Conservation (phyloP, 1,140 invertebrate genomes). For the Listronotus bonariensis region DNA sequence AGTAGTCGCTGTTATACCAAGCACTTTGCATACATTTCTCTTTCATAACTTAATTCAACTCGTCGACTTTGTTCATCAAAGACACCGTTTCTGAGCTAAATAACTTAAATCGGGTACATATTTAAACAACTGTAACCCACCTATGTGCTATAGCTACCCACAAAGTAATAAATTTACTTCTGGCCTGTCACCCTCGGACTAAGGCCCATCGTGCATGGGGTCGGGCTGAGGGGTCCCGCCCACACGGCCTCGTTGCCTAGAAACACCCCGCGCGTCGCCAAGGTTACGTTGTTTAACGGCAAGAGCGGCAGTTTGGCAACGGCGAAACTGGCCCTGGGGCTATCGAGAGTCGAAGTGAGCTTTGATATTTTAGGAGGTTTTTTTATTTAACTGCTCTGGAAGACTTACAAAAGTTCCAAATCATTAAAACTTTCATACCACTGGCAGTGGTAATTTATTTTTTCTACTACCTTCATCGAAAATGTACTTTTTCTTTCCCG, state of each 20-base stretch:
- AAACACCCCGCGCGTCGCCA: conserved; percentile 31
- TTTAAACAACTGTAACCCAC: neutral
- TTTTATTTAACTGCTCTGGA: too few relatives aligned
- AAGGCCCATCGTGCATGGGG: conserved; percentile 20
- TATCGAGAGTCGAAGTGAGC: neutral
- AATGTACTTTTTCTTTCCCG: too few relatives aligned
- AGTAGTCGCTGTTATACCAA: neutral
- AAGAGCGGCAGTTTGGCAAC: conserved; percentile 28
- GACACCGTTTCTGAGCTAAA: too few relatives aligned
- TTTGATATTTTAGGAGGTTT: too few relatives aligned
- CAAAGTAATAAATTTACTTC: conserved; percentile 2
- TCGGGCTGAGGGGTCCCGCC: conserved; percentile 23
- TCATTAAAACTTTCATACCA: too few relatives aligned
- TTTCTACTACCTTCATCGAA: too few relatives aligned
- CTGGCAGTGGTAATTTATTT: too few relatives aligned
- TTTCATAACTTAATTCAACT: neutral
- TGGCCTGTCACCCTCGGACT: conserved; percentile 16
- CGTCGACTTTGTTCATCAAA: neutral
- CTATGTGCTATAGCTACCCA: neutral
- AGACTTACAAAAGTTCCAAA: too few relatives aligned
- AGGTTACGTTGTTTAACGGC: conserved; percentile 35
- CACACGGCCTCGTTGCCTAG: conserved; percentile 23
- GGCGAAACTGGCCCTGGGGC: neutral
- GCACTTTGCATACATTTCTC: neutral
- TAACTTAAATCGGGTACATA: too few relatives aligned